phyloP scores from a whole-genome alignment of 2,113 vertebrate genomes.

The Dermatemys mawii region DNA sequence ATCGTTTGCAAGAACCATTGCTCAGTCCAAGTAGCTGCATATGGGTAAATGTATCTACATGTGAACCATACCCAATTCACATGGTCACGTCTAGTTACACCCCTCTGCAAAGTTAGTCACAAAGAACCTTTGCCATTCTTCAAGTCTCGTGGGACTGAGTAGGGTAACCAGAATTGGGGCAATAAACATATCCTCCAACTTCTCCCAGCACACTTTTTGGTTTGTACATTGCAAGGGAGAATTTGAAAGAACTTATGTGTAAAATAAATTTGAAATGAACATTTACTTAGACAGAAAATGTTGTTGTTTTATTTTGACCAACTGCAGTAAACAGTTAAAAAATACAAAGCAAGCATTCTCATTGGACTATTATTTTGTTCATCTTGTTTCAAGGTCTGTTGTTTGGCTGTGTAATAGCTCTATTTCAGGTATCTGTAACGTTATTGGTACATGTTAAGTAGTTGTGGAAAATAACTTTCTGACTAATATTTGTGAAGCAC shows the following conservation, averaged over 20 bases:
- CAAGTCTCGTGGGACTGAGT: not conserved
- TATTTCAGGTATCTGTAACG: not conserved
- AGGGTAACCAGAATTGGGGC: not conserved
- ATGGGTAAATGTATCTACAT: not conserved
- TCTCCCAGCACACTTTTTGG: not conserved
- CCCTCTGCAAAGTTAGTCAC: not conserved
- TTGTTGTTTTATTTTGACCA: constrained; percentile 1
- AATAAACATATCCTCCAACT: not conserved
- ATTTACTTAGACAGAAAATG: not conserved
- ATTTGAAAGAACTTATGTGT: not conserved
- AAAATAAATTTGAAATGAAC: not conserved
- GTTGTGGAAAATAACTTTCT: constrained; percentile 23
- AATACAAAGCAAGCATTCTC: not conserved
- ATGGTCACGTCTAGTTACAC: not conserved
- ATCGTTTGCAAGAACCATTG: not conserved
- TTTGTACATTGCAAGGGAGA: not conserved
- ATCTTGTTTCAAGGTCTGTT: constrained; percentile 29
- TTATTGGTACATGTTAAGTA: constrained; percentile 18
- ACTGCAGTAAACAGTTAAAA: not conserved
- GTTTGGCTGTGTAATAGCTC: constrained; percentile 44
- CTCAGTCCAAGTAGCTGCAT: not conserved
- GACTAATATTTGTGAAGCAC: constrained; percentile 1
- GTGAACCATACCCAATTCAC: not conserved
- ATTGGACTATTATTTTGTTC: not conserved
- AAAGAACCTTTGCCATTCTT: not conserved